Evolutionary conservation across 2,797 vertebrate species (phyloP).

Genomic region (Adrianichthys oophorus): DNA sequence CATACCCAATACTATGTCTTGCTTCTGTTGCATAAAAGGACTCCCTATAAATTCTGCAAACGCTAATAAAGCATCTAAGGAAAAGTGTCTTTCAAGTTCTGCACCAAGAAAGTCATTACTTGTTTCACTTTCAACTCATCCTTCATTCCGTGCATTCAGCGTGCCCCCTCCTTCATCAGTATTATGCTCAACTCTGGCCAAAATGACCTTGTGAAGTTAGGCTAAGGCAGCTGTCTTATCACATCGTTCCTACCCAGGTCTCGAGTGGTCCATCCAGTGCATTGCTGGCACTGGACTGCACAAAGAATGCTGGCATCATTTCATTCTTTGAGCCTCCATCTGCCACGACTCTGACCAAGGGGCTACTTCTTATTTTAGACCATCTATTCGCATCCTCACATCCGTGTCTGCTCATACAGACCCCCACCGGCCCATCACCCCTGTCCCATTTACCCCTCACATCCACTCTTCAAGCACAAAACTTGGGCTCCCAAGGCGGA

Average conservation of each 20-base stretch:
- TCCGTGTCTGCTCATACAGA: constrained; percentile 63
- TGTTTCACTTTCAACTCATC: constrained; percentile 46
- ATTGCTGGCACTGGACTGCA: constrained; percentile 79
- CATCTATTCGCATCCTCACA: constrained; percentile 71
- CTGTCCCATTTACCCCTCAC: constrained; percentile 77
- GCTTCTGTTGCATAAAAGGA: constrained; percentile 17
- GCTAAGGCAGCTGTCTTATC: constrained; percentile 83
- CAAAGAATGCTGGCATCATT: constrained; percentile 82
- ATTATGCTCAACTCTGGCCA: constrained; percentile 49
- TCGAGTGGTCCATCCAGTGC: constrained; percentile 73
- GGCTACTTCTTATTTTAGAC: constrained; percentile 84
- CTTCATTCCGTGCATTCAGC: constrained; percentile 29
- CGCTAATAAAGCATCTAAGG: constrained; percentile 48
- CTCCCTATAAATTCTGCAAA: constrained; percentile 37
- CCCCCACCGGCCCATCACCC: constrained; percentile 68
- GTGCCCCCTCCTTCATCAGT: constrained; percentile 38
- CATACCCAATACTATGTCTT: constrained; percentile 47
- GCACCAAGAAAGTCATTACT: constrained; percentile 30
- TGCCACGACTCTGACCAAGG: constrained; percentile 82
- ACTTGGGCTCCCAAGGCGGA: constrained; percentile 69
- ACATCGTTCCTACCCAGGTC: constrained; percentile 72
- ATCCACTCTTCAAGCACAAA: constrained; percentile 74
- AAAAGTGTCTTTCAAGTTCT: constrained; percentile 41
- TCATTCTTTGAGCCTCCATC: constrained; percentile 85
- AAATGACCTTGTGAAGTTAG: constrained; percentile 79